Evolutionary conservation across 2,797 vertebrate species (phyloP), one percentile per base, ranked within the genome.

Genomic region (Sphaeramia orbicularis): DNA sequence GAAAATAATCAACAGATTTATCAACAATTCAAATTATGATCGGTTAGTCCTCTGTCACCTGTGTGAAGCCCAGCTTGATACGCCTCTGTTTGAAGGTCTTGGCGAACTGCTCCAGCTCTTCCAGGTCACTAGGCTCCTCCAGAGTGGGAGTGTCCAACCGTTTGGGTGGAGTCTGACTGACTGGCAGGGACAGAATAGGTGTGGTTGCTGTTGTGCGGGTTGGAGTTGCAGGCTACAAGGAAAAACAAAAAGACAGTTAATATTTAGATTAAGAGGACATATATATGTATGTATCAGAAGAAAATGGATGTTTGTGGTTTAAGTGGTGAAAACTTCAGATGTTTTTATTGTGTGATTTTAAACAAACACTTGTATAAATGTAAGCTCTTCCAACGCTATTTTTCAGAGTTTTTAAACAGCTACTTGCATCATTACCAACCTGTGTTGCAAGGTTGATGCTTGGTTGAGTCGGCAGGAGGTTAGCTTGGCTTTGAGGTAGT

Each of bases 401-500:
- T 44, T 24, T 36, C 9, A 24, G 5, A 63, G 30, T 45, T 63
- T 45, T 43, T 10, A 52, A 63, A 48, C 32, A 40, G 10, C 2
- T 19, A 13, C 10, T 55, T 57, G 48, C 24, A 24, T 69, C 21
- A 38, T 62, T 43, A 76, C 95, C 86, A 74, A 99, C 98, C 97
- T 99, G 97, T 91, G 97, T 96, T 89, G 96, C 92, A 90, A 99
- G 96, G 90, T 96, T 96, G 93, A 99, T 97, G 96, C 96, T 98
- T 93, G 96, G 96, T 95, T 98, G 97, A 92, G 96, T 95, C 90
- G 97, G 96, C 92, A 98, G 97, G 96, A 98, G 97, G 97, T 97
- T 99, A 95, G 96, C 96, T 99, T 99, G 97, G 97, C 96, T 99
- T 97, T 97, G 98, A 99, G 98, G 98, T 99, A 99, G 98, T 97